Percentiles rank a stretch among this genome's conserved stretches.
Evolutionary conservation across 2,797 vertebrate species (phyloP).

Genomic region (Brachyrhaphis roseni): DNA sequence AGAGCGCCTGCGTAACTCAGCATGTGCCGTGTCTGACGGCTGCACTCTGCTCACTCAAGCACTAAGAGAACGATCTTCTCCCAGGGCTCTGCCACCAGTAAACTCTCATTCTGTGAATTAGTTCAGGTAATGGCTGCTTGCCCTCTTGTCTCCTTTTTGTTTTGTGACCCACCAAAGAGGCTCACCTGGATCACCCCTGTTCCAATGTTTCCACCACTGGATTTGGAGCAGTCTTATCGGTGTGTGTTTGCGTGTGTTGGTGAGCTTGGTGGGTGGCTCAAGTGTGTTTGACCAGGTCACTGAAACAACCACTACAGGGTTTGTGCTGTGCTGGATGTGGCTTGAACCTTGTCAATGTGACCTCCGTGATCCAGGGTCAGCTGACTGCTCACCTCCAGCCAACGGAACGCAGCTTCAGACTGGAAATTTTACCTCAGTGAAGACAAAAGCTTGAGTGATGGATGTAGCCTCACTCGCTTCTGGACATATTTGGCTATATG

Average conservation of each 20-base stretch:
- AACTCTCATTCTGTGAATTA: slow-evolving; percentile 99
- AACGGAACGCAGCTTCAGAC: background rate
- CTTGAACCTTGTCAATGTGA: slow-evolving; percentile 49
- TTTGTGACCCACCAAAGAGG: slow-evolving; percentile 88
- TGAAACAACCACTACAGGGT: slow-evolving; percentile 59
- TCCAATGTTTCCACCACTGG: background rate
- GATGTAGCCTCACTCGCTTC: background rate
- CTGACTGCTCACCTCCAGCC: slow-evolving; percentile 13
- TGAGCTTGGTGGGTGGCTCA: background rate
- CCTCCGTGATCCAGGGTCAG: slow-evolving; percentile 54
- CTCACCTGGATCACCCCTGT: slow-evolving; percentile 73
- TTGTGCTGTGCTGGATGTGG: slow-evolving; percentile 85
- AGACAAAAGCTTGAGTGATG: background rate
- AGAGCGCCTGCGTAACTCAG: slow-evolving; percentile 93
- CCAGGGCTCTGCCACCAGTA: slow-evolving; percentile 95
- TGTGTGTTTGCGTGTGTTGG: background rate
- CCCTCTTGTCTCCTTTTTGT: slow-evolving; percentile 33
- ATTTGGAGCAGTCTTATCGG: background rate
- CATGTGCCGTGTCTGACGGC: slow-evolving; percentile 95
- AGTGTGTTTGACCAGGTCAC: slow-evolving; percentile 30
- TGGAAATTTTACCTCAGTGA: background rate
- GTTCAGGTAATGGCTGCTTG: slow-evolving; percentile 43
- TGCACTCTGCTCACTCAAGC: slow-evolving; percentile 99
- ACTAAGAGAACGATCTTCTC: slow-evolving; percentile 95
- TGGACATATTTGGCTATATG: background rate